Conservation (phyloP, 2,888 invertebrate species). For the Mesoligia furuncula region DNA sequence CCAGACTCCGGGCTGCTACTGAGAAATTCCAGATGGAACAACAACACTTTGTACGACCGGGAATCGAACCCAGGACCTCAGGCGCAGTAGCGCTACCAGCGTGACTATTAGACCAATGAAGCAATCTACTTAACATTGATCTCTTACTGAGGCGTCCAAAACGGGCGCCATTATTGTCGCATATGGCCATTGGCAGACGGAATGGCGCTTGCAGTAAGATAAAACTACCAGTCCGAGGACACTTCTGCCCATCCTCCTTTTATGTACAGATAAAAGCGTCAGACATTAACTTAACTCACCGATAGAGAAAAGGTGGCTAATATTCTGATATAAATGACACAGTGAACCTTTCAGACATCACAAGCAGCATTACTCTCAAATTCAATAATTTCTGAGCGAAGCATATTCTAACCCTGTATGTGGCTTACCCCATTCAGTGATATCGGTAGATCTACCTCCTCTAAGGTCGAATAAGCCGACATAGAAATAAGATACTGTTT, state of each 20-base stretch:
- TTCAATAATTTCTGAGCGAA: constrained; percentile 29
- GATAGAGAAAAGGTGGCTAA: neutral
- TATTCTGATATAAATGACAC: neutral
- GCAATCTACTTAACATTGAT: neutral
- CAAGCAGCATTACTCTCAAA: constrained; percentile 4
- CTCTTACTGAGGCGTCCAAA: neutral
- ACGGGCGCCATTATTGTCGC: neutral
- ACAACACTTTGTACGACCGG: neutral
- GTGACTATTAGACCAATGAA: neutral
- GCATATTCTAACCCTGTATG: constrained; percentile 33
- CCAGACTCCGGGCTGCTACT: neutral
- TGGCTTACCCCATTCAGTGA: constrained; percentile 34
- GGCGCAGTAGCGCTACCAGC: neutral
- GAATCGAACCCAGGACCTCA: neutral
- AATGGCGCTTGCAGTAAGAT: no score
- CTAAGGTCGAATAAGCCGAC: constrained; percentile 54
- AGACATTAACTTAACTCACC: neutral
- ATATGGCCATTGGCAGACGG: neutral
- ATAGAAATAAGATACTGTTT: constrained; percentile 62
- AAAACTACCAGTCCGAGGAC: neutral
- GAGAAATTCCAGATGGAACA: neutral
- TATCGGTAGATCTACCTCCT: constrained; percentile 51
- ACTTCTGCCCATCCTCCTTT: neutral
- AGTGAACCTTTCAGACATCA: neutral
- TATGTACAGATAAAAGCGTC: neutral